Conservation (phyloP, 2,797 vertebrate genomes). For the Sebastes minor region DNA sequence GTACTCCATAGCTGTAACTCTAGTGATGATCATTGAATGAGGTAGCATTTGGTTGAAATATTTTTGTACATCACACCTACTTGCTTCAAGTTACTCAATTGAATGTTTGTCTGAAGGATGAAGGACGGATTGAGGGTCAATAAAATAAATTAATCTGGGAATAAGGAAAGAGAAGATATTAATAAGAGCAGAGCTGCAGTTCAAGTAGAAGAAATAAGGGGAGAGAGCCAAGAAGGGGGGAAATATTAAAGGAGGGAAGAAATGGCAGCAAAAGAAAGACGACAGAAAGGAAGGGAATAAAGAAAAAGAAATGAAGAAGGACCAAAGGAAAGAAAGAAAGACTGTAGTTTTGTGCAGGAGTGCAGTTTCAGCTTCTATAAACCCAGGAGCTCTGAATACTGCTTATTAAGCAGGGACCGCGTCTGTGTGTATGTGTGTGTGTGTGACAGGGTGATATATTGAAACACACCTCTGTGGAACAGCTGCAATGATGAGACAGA, state of each 20-base stretch:
- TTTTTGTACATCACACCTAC: neutral
- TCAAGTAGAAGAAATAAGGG: neutral
- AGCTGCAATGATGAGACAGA: slow-evolving; percentile 83
- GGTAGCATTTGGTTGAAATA: neutral
- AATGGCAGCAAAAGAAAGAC: slow-evolving; percentile 22
- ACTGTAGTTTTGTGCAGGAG: slow-evolving; percentile 69
- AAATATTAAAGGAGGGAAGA: neutral
- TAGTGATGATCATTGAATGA: neutral
- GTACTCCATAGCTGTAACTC: neutral
- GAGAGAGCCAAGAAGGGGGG: neutral
- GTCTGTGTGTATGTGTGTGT: slow-evolving; percentile 51
- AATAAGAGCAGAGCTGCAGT: slow-evolving; percentile 2
- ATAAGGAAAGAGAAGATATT: slow-evolving; percentile 20
- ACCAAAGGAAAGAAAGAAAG: slow-evolving; percentile 42
- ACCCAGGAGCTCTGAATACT: slow-evolving; percentile 81
- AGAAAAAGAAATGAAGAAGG: slow-evolving; percentile 47
- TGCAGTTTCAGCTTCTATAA: slow-evolving; percentile 79
- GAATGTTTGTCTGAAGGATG: slow-evolving; percentile 13
- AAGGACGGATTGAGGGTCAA: neutral
- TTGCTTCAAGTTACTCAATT: neutral
- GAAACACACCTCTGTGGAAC: slow-evolving; percentile 81
- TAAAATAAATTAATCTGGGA: slow-evolving; percentile 12
- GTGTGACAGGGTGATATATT: slow-evolving; percentile 80
- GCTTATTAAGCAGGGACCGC: slow-evolving; percentile 80
- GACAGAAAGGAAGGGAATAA: slow-evolving; percentile 13